phyloP scores from a whole-genome alignment of 2,113 vertebrate species.

The Laticauda colubrina region DNA sequence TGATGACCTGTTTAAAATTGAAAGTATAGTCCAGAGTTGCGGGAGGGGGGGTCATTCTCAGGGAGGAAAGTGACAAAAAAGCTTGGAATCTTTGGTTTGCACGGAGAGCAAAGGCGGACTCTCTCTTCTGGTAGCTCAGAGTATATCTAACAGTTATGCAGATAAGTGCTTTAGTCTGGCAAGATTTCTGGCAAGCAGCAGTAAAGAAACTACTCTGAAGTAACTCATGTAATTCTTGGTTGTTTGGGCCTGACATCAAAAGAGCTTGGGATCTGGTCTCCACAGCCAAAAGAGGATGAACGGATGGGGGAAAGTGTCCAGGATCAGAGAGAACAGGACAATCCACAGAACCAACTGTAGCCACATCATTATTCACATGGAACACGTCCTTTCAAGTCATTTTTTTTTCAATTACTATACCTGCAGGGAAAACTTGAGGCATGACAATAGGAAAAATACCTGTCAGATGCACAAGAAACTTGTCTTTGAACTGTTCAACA shows the following conservation, averaged over 20 bases:
- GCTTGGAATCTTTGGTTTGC: neutral
- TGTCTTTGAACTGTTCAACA: neutral
- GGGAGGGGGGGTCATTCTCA: neutral
- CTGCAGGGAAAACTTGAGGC: neutral
- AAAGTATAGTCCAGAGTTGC: neutral
- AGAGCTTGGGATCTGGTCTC: neutral
- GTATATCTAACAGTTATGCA: neutral
- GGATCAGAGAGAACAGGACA: neutral
- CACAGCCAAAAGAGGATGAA: neutral
- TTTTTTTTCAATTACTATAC: neutral
- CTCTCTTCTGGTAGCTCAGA: neutral
- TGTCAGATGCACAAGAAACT: neutral
- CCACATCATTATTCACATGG: neutral
- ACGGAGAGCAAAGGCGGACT: neutral
- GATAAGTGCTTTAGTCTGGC: neutral
- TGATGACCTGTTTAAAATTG: neutral
- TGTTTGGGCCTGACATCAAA: neutral
- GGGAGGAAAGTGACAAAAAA: neutral
- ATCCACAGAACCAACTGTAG: neutral
- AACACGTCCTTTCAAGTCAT: neutral
- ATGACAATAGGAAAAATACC: neutral
- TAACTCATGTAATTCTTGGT: neutral
- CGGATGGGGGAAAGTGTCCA: neutral
- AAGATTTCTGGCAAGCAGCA: neutral
- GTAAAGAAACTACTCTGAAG: neutral